Conservation (phyloP, 2,797 vertebrate species). For the Pipistrellus pipistrellus region DNA sequence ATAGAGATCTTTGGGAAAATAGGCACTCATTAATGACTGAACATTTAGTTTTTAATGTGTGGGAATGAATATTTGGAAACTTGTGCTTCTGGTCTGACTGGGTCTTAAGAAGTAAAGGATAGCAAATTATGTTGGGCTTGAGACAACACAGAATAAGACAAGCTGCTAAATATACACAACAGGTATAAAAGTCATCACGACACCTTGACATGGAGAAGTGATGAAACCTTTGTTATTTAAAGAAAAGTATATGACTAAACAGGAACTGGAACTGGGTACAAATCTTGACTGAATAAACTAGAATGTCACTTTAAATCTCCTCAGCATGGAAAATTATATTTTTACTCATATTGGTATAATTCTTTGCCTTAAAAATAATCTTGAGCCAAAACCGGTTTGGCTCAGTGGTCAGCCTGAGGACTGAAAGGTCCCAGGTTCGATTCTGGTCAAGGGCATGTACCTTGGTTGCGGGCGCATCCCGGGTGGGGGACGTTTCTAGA, state of each 20-base stretch:
- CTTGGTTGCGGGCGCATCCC: too few relatives aligned
- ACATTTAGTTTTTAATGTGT: slow-evolving; percentile 10
- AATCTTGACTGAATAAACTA: slow-evolving; percentile 9
- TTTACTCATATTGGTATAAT: neutral
- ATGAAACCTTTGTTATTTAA: slow-evolving; percentile 10
- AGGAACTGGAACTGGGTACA: neutral
- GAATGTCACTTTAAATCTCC: slow-evolving; percentile 11
- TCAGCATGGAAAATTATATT: slow-evolving; percentile 10
- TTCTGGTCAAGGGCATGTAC: too few relatives aligned
- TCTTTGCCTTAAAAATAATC: neutral
- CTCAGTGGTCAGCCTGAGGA: too few relatives aligned
- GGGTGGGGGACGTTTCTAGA: too few relatives aligned
- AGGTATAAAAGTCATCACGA: slow-evolving; percentile 38
- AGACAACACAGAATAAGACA: slow-evolving; percentile 38
- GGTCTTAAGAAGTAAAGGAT: slow-evolving; percentile 54
- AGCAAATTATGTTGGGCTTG: slow-evolving; percentile 18
- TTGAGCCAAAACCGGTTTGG: too few relatives aligned
- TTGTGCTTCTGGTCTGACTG: slow-evolving; percentile 46
- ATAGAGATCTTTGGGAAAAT: slow-evolving; percentile 29
- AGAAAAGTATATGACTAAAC: neutral
- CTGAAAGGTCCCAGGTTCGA: too few relatives aligned
- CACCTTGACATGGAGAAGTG: neutral
- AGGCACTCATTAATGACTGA: slow-evolving; percentile 34
- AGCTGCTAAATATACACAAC: slow-evolving; percentile 21
- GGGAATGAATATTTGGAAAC: slow-evolving; percentile 55